These are phyloP conservation scores for Saccopteryx leptura DNA, from an alignment of 2,113 vertebrate genomes.

Conservation along the genomic window DNA sequence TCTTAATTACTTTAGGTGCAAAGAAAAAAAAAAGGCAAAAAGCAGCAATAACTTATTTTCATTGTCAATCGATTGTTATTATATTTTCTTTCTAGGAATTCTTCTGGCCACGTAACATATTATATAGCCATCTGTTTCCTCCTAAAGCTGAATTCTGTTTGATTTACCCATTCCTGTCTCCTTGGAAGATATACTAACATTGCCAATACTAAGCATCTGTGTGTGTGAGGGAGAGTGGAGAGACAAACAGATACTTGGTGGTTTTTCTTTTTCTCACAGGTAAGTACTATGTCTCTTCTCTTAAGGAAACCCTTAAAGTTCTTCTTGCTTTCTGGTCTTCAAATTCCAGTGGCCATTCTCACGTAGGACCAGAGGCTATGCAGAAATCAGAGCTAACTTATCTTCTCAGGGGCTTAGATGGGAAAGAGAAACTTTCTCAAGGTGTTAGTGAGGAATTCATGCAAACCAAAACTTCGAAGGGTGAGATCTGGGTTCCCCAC, in stretches of 20 bases:
- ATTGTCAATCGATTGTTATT: conserved; percentile 41
- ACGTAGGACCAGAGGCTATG: not conserved
- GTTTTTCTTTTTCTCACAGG: not conserved
- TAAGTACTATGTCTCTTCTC: not conserved
- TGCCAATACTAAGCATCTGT: not conserved
- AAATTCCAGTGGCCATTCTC: not conserved
- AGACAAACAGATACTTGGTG: not conserved
- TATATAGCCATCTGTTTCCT: conserved; percentile 32
- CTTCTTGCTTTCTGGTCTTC: conserved; percentile 11
- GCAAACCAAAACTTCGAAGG: not conserved
- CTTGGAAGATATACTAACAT: not conserved
- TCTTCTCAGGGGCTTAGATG: not conserved
- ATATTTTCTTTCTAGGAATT: conserved; percentile 81
- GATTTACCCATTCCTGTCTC: conserved; percentile 40
- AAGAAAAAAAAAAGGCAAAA: conserved; percentile 55
- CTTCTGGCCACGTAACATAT: conserved; percentile 56
- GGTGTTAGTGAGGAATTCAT: not conserved
- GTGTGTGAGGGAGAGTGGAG: not conserved
- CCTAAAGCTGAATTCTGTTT: conserved; percentile 24
- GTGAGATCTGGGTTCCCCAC: not conserved
- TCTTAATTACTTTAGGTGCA: conserved; percentile 28
- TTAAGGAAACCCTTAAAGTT: not conserved
- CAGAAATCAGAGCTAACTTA: not conserved
- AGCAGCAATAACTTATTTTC: conserved; percentile 23
- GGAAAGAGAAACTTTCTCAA: not conserved